Evolutionary conservation across 2,888 invertebrate genomes (phyloP), one percentile per base, ranked within the genome.

Genomic region (Sthenelais limicola): DNA sequence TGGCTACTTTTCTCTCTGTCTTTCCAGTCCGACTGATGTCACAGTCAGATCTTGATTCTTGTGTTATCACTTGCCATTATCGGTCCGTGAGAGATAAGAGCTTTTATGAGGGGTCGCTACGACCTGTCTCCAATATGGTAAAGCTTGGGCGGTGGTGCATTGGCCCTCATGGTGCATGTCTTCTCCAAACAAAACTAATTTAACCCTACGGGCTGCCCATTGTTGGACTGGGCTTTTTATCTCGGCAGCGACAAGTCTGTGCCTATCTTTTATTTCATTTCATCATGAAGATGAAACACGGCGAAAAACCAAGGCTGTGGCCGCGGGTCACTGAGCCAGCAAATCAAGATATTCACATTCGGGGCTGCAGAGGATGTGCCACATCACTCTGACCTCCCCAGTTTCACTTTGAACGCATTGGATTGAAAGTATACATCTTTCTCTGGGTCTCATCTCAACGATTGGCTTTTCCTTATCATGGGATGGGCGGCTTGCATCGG

Each of bases 201-300:
- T 62, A 62, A 62, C 62, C 62, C 62, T 43, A 38, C 38, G 62
- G 62, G 62, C 62, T 24, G 5, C 38, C 62, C 62, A 62, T 62
- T 62, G 62, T 62, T 62, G 62, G n/a, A n/a, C 18, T 21, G 43
- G 18, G 24, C 62, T 38, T 38, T 38, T 62, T 26, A 62, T 62
- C 62, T 62, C 26, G 62, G 21, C 38, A 26, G 62, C 24, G 38
- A 62, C 62, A 62, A 62, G 38, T 21, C 38, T 12, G 24, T 5
- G 62, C 62, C 62, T 38, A 62, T 62, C 62, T 62, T 62, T 62
- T 35, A 62, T 62, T 62, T 62, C 62, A 62, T 62, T 62, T 62
- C 62, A 62, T 62, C 62, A 62, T 35, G 18, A 26, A 35, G 38
- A 35, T 62, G 62, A 62, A 38, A 62, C 62, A 62, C 21, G 15